These are phyloP conservation scores for Apis cerana DNA, from an alignment of 1,140 invertebrate genomes.

Conservation along the genomic window DNA sequence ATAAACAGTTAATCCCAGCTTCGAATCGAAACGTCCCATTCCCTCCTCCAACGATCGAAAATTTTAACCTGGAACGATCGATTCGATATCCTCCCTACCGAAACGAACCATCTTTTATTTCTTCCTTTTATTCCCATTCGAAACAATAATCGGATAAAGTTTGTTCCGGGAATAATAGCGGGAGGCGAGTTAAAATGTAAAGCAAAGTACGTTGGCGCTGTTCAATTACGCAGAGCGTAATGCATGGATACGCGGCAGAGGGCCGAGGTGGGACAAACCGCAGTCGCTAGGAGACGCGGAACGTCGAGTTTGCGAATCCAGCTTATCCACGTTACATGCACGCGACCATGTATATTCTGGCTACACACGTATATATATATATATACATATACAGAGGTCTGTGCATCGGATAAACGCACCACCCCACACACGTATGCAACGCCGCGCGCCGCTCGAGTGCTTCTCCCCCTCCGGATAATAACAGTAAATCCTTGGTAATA, in stretches of 20 bases:
- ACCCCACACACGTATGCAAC: constrained; percentile 66
- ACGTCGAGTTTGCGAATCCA: constrained; percentile 21
- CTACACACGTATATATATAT: background rate
- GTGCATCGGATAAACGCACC: constrained; percentile 60
- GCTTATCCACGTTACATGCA: background rate
- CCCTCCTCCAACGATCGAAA: too few relatives aligned
- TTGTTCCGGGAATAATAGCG: constrained; percentile 21
- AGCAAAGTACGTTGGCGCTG: constrained; percentile 55
- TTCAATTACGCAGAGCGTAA: constrained; percentile 59
- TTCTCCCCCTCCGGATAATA: constrained; percentile 76
- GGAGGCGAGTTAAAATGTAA: constrained; percentile 38
- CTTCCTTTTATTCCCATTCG: background rate
- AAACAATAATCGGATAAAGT: constrained; percentile 8
- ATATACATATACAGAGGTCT: background rate
- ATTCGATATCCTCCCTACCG: too few relatives aligned
- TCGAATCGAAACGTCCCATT: too few relatives aligned
- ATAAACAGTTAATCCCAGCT: too few relatives aligned
- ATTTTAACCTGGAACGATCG: too few relatives aligned
- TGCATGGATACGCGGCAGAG: constrained; percentile 33
- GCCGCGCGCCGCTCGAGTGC: constrained; percentile 53
- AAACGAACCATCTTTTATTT: background rate
- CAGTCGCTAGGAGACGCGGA: constrained; percentile 58
- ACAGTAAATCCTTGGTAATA: constrained; percentile 80
- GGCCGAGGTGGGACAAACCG: constrained; percentile 45
- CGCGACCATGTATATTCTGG: background rate